These are phyloP conservation scores for Cylindroiulus punctatus DNA, from an alignment of 2,888 invertebrate genomes.

Conservation along the genomic window DNA sequence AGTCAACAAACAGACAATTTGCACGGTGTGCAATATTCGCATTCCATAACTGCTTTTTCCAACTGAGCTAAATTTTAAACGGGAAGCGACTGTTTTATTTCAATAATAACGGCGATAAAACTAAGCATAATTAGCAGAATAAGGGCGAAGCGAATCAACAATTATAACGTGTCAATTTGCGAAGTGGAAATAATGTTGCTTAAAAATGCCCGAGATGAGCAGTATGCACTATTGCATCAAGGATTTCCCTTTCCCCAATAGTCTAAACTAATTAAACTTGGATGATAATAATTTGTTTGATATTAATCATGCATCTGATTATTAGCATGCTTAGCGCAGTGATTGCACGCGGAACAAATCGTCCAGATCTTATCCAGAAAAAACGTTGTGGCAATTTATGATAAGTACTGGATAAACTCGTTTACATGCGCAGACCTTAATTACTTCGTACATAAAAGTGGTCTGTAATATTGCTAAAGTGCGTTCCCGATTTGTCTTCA, in stretches of 20 bases:
- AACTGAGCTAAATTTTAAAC: slow-evolving; percentile 1
- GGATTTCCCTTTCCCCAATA: neutral
- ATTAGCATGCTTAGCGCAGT: neutral
- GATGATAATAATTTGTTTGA: neutral
- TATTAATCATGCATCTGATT: neutral
- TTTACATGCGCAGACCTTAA: slow-evolving; percentile 15
- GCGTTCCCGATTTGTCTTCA: neutral
- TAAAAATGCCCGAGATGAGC: neutral
- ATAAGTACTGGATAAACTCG: neutral
- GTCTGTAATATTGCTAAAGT: neutral
- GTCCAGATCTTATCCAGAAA: neutral
- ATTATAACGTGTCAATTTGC: neutral
- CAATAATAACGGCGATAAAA: neutral
- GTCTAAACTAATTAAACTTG: neutral
- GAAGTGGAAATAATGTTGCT: neutral
- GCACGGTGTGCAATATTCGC: neutral
- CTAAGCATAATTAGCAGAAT: slow-evolving; percentile 12
- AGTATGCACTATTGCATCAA: no score
- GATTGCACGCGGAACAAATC: neutral
- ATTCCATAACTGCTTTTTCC: slow-evolving; percentile 2
- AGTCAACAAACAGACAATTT: neutral
- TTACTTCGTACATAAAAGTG: neutral
- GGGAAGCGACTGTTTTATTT: neutral
- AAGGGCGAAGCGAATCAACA: neutral
- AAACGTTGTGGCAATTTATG: neutral